Base-by-base conservation (phyloP, 1,140 invertebrate genomes). In the Lithobius niger region DNA sequence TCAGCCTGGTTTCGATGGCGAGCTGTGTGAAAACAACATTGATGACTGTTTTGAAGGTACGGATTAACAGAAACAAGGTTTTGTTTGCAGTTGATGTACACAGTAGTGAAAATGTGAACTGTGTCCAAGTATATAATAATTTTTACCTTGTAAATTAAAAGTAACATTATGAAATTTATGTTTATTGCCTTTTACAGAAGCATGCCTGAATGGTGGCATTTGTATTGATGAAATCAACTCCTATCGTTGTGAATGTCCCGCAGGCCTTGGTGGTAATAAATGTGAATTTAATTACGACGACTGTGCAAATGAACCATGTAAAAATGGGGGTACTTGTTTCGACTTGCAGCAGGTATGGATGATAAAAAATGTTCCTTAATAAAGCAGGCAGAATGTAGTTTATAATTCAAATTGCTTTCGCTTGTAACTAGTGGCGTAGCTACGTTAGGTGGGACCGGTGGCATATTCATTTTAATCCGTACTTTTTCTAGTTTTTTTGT, bases 261-360 rank as follows among this genome's bases (percentile, higher is more conserved):
- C 66, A 6, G 81, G 81, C 51, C 79, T 70, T 61, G 61, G 76
- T 3, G 77, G 78, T 2, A 67, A 68, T 48, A 67, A 74, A 55
- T 81, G 78, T 55, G 71, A 76, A 49, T 47, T 52, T 25, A 55
- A 71, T 44, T 67, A 10, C 55, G 59, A 50, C 3, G 62, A 60
- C 2, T 90, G 87, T 65, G 79, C 79, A 43, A 83, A 86, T 69
- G 65, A 73, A 10, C 88, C 87, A 16, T 94, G 91, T 67, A 76
- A 75, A 28, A 81, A 84, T 57, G 80, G 78, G 1, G 82, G 81
- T 1, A 78, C 75, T 1, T 90, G 87, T 66, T 62, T 71, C 2
- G 78, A 87, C 74, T 93, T 88, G 58, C 88, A 85, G 28, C 82
- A 88, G 60, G 89, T 36, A n/a, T n/a, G n/a, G n/a, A n/a, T n/a